These are phyloP conservation scores for Anneissia japonica DNA, from an alignment of 35 echinoderm and acorn worm genomes.

Conservation along the genomic window DNA sequence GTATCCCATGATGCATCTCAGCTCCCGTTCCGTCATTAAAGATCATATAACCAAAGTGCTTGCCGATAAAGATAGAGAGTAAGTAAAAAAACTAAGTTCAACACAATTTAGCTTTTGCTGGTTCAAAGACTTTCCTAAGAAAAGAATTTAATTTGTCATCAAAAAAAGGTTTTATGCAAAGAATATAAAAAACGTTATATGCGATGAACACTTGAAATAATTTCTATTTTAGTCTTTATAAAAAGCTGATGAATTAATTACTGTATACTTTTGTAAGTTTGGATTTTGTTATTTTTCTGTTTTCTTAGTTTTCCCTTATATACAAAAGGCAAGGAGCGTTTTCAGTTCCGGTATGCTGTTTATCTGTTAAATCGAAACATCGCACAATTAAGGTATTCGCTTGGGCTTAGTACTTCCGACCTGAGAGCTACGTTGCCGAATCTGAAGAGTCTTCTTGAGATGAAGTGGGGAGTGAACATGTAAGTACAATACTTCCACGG, in stretches of 20 bases:
- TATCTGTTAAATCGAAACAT: slow-evolving; percentile 92
- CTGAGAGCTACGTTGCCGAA: slow-evolving; percentile 80
- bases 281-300: too few species aligned
- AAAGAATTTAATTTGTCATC: background rate
- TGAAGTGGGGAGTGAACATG: slow-evolving; percentile 81
- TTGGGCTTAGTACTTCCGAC: slow-evolving; percentile 62
- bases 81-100: slow-evolving; percentile 27
- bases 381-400: slow-evolving; percentile 59
- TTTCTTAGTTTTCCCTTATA: slow-evolving; percentile 81
- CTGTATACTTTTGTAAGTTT: too few species aligned
- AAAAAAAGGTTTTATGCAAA: background rate
- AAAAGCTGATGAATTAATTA: too few species aligned
- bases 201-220: background rate
- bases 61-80: slow-evolving; percentile 92
- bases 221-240: too few species aligned
- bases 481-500: slow-evolving; percentile 14
- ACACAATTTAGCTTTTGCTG: background rate
- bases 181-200: background rate
- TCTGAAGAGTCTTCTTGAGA: slow-evolving; percentile 79
- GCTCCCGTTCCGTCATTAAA: slow-evolving; percentile 69
- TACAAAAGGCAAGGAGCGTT: slow-evolving; percentile 77
- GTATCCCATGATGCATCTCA: slow-evolving; percentile 85
- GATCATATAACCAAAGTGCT: slow-evolving; percentile 90
- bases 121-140: background rate
- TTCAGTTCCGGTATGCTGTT: slow-evolving; percentile 95